phyloP scores from a whole-genome alignment of 2,888 invertebrate genomes.

The Parnassius smintheus region DNA sequence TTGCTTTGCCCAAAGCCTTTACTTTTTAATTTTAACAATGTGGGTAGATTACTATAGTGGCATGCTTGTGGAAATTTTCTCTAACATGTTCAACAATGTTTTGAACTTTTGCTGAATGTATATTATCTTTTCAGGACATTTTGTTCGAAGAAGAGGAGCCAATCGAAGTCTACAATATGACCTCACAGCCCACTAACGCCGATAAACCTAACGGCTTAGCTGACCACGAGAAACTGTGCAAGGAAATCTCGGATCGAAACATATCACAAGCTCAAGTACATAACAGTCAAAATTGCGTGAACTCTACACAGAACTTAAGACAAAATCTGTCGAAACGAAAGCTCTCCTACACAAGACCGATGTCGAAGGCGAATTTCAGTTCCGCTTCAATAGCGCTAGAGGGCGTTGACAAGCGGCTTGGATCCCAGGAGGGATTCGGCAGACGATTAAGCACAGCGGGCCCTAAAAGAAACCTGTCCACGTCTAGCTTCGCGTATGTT shows the following conservation, averaged over 20 bases:
- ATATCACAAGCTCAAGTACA: constrained; percentile 39
- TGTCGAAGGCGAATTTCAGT: constrained; percentile 71
- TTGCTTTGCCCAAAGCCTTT: neutral
- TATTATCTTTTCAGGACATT: constrained; percentile 61
- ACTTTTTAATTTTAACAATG: neutral
- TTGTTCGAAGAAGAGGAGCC: constrained; percentile 70
- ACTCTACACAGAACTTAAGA: constrained; percentile 41
- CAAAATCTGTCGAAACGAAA: constrained; percentile 64
- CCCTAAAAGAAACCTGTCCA: constrained; percentile 86
- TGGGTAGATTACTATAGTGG: neutral
- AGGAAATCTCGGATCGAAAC: constrained; percentile 38
- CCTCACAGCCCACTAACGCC: constrained; percentile 27
- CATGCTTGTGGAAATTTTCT: no score
- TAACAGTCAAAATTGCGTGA: constrained; percentile 45
- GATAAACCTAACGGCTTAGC: constrained; percentile 43
- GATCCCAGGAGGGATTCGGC: constrained; percentile 62
- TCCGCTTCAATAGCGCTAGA: constrained; percentile 82
- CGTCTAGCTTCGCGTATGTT: constrained; percentile 91
- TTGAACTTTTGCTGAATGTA: neutral
- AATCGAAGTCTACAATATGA: constrained; percentile 47
- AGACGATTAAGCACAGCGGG: constrained; percentile 55
- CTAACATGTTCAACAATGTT: no score
- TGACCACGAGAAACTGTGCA: constrained; percentile 36
- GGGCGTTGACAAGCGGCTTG: constrained; percentile 77
- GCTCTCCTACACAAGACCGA: constrained; percentile 56